These are phyloP conservation scores for Dorcus parallelipipedus DNA, from an alignment of 2,888 invertebrate species.

Conservation along the genomic window DNA sequence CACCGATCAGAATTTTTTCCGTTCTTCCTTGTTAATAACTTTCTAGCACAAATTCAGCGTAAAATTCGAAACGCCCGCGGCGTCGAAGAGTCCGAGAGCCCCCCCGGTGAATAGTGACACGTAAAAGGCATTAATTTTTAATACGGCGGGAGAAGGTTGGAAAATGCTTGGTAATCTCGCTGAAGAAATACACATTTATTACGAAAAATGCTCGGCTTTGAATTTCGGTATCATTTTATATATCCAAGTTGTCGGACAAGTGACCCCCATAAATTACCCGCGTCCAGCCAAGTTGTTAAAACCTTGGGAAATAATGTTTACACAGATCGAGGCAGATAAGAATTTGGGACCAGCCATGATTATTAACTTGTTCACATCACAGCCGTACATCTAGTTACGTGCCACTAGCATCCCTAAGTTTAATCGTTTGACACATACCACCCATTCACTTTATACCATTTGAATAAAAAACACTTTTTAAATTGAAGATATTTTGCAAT, in stretches of 20 bases:
- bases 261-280: conserved; percentile 44
- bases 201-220: conserved; percentile 35
- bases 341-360: conserved; percentile 37
- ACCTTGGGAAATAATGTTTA: conserved; percentile 44
- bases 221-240: conserved; percentile 27
- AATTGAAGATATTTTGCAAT: no score
- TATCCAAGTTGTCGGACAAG: conserved; percentile 27
- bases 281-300: conserved; percentile 38
- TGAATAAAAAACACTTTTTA: no score
- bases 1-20: no score
- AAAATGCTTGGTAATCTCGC: conserved; percentile 23
- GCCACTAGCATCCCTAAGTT: conserved; percentile 10
- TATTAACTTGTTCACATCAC: conserved; percentile 41
- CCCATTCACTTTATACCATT: no score
- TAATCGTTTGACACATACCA: no score
- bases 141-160: conserved; percentile 19
- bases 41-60: no score
- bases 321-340: conserved; percentile 41
- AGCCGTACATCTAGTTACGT: conserved; percentile 18
- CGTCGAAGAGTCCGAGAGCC: no score
- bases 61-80: no score
- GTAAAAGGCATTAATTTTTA: conserved; percentile 23
- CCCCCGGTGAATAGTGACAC: conserved; percentile 19
- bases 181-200: conserved; percentile 28
- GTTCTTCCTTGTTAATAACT: no score